Conservation (phyloP, 1,140 invertebrate species). For the Ips typographus region DNA sequence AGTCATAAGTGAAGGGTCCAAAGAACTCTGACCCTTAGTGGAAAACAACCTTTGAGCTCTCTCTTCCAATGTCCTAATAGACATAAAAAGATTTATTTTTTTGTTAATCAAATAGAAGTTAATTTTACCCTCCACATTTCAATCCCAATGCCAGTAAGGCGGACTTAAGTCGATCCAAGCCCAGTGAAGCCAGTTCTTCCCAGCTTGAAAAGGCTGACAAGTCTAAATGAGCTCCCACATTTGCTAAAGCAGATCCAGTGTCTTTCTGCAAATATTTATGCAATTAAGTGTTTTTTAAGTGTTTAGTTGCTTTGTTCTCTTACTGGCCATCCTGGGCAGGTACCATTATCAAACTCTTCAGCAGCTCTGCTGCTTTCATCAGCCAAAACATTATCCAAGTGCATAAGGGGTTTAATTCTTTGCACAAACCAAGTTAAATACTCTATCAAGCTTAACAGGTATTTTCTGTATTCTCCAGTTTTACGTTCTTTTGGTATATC, state of each 20-base stretch:
- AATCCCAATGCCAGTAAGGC: conserved; percentile 95
- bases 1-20: conserved; percentile 89
- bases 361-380: conserved; percentile 77
- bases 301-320: conserved; percentile 46
- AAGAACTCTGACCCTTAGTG: conserved; percentile 90
- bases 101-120: conserved; percentile 42
- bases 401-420: conserved; percentile 88
- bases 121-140: conserved; percentile 86
- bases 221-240: conserved; percentile 94
- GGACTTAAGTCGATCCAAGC: conserved; percentile 95
- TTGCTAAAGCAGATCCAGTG: conserved; percentile 86
- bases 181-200: conserved; percentile 95
- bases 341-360: conserved; percentile 84
- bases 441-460: conserved; percentile 80
- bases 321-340: conserved; percentile 92
- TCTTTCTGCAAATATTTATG: conserved; percentile 73
- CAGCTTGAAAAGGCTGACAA: conserved; percentile 95
- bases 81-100: conserved; percentile 36
- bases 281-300: not conserved
- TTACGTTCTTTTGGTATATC: conserved; percentile 95
- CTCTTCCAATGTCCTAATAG: conserved; percentile 80
- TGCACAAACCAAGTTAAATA: conserved; percentile 86
- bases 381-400: conserved; percentile 79
- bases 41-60: conserved; percentile 92
- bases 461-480: conserved; percentile 89